Base-by-base conservation (phyloP, 2,797 vertebrate species). In the Xenentodon cancila region DNA sequence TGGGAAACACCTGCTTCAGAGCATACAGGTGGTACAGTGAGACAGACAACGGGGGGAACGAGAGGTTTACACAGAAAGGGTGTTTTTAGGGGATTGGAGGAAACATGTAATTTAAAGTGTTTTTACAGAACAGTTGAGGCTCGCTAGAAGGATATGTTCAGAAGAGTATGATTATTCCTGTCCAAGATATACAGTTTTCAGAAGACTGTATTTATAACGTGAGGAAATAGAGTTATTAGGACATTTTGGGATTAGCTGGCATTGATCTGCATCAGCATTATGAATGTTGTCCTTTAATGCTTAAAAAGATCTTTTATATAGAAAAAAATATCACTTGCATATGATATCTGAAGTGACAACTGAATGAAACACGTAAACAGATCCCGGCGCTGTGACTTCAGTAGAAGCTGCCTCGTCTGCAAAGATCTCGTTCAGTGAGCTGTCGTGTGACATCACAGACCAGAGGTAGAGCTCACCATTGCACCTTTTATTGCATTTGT, bases 1-100 rank as follows among this genome's bases (percentile, higher is more conserved):
- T 71, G 73, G 70, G 85, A 87, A 87, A 89, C 84, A 90, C 85
- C 83, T 89, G 85, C 79, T 89, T 89, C 58, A 21, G 42, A 62
- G 70, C 19, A 48, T 57, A 78, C 80, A 88, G 83, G 84, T 80
- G 73, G 76, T 71, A 27, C 0, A 21, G 54, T 54, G 57, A 61
- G 25, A 62, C 59, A 53, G 63, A n/a, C 40, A 19, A 13, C 22
- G 5, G 11, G 6, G 12, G 12, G 57, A 40, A 19, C n/a, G 16
- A 3, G 1, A 1, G 62, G 46, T 54, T 56, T 54, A 43, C 56
- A 53, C n/a, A 7, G 17, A 48, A 34, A 27, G 50, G 44, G 18
- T 54, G 21, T 67, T 32, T 73, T 73, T 66, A 76, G 42, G 21
- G 32, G 62, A 65, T 64, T 51, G 42, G 37, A 56, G 34, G 43